These are phyloP conservation scores for Parotia lawesii DNA, from an alignment of 2,113 vertebrate species.

Conservation along the genomic window DNA sequence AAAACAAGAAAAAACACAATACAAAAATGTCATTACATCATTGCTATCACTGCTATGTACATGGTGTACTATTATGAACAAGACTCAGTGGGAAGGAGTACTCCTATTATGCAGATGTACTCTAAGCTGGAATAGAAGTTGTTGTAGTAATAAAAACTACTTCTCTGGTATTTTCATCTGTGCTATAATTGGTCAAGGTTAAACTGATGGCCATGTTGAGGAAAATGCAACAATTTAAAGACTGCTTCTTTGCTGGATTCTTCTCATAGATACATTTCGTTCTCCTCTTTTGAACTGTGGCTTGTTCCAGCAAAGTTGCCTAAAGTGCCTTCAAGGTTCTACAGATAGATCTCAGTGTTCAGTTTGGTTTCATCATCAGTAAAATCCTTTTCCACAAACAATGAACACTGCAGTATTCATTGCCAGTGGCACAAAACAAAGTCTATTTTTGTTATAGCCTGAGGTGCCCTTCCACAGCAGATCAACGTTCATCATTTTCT, in stretches of 20 bases:
- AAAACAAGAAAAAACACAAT: background rate
- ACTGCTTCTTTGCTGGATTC: background rate
- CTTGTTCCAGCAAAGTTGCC: background rate
- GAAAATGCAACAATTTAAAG: background rate
- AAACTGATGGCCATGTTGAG: background rate
- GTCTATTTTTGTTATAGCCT: conserved; percentile 39
- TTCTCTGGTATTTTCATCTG: background rate
- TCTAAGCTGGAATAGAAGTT: background rate
- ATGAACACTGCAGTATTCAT: background rate
- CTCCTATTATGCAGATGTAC: background rate
- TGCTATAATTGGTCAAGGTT: background rate
- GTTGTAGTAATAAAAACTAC: background rate
- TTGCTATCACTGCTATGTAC: background rate
- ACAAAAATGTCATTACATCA: background rate
- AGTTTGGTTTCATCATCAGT: conserved; percentile 36
- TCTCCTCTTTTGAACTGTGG: background rate
- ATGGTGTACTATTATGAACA: background rate
- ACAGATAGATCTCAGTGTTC: background rate
- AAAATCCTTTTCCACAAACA: conserved; percentile 40
- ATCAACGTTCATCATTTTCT: conserved; percentile 31
- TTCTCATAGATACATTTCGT: background rate
- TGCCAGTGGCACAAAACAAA: conserved; percentile 26
- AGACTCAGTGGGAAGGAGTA: background rate
- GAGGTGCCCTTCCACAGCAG: conserved; percentile 12
- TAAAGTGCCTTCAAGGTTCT: background rate